Conservation (phyloP, 2,888 invertebrate genomes). For the Leptarthrus brevirostris region DNA sequence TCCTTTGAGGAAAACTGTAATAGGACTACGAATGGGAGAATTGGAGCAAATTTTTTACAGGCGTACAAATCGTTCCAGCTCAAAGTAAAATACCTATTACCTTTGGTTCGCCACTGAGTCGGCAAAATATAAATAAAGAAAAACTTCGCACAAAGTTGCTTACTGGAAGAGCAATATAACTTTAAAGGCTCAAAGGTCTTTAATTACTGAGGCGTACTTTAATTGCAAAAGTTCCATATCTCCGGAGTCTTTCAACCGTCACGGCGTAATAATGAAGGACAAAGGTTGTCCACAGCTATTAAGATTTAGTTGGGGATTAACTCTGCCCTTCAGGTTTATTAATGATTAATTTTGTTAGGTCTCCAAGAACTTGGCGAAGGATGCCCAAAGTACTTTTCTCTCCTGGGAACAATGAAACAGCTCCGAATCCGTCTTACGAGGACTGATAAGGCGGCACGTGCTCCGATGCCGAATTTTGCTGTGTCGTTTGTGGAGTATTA, state of each 20-base stretch:
- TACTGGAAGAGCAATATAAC: background rate
- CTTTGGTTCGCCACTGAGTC: background rate
- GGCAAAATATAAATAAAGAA: background rate
- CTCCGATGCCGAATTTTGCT: background rate
- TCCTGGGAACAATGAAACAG: background rate
- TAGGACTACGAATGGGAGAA: background rate
- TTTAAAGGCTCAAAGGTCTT: background rate
- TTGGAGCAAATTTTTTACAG: background rate
- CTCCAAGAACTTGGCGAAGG: background rate
- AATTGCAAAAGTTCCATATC: background rate
- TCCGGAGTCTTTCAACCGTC: background rate
- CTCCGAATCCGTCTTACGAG: background rate
- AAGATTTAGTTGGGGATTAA: conserved; percentile 3
- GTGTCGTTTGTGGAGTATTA: background rate
- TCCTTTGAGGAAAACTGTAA: conserved; percentile 6
- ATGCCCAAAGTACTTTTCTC: background rate
- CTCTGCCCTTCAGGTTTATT: conserved; percentile 15
- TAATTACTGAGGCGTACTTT: background rate
- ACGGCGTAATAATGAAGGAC: background rate
- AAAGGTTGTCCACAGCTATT: conserved; percentile 25
- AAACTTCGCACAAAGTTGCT: background rate
- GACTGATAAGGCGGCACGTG: conserved; percentile 1
- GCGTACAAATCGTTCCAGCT: background rate
- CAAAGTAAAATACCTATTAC: conserved; percentile 11
- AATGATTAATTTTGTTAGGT: conserved; percentile 38